Base-by-base conservation (phyloP, 1,140 invertebrate genomes). In the Philaenus spumarius region DNA sequence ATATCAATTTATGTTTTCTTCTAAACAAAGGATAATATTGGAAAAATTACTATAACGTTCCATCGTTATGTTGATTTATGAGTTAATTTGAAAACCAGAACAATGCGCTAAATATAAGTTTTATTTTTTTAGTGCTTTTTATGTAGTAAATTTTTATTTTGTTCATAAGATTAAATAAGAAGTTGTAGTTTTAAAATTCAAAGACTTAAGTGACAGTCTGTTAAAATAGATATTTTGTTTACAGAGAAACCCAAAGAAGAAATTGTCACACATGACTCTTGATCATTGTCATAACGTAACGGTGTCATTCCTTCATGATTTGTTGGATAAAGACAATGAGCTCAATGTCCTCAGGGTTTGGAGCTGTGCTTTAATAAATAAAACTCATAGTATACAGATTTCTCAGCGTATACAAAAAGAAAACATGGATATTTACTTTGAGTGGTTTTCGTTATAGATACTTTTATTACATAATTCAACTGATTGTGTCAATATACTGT, bases 161-260 rank as follows among this genome's bases (percentile, higher is more conserved):
- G 7, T n/a, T 37, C n/a, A n/a, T 37, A n/a, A 9, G 35, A 9
- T 37, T 9, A 37, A 37, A 37, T n/a, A 37, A 7, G n/a, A 37
- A 37, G 7, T 37, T 37, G n/a, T 7, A 9, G n/a, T 30, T 30
- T 30, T 30, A 9, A 30, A 9, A 30, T 30, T 4, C 3, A 30
- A 30, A 30, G 26, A 4, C 26, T 30, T 30, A 4, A 9, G 26
- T 30, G 26, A 30, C 26, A 30, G 9, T 30, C 9, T 4, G 3
- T 30, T 30, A 30, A 30, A 30, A 30, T 30, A 3, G 3, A 30
- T 30, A 30, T 58, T 59, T 37, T 43, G 45, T 53, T 64, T 64
- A 5, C 47, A 72, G 70, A 58, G 58, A 15, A 72, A 72, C 59
- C 63, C 62, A 14, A 67, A 71, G 67, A 61, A 37, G n/a, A 51